Evolutionary conservation across 2,113 vertebrate genomes (phyloP), one percentile per base, ranked within the genome.

Genomic region (Ifrita kowaldi): DNA sequence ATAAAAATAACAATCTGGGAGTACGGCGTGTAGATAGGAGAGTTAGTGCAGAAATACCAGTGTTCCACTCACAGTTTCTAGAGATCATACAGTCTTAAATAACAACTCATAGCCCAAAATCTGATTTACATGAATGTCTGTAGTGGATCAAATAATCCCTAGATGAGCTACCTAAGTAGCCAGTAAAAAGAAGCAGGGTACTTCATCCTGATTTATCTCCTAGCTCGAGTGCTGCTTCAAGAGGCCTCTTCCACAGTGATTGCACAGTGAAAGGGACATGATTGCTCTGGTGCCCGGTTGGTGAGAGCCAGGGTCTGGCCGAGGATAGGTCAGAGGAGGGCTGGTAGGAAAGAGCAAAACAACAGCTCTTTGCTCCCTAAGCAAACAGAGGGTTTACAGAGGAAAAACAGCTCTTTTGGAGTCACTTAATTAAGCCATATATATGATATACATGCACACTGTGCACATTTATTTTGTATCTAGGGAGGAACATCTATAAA

Each of bases 201-300:
- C 85, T 93, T 95, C 82, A 97, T 60, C 41, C 70, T 93, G 85
- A 80, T 92, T 93, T 81, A 67, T 20, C 33, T 88, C 60, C 68
- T 30, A 41, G 49, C 47, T 94, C 6, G 2, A 93, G 90, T 22
- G 1, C 42, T 84, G n/a, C 82, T 90, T 86, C 32, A 52, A 44
- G 52, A 77, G 55, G 59, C n/a, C 56, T 55, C 71, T 91, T 49
- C 18, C 27, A 11, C 20, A 28, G 22, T 67, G 79, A 77, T 63
- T 77, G 50, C 7, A 5, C 27, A 39, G 33, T 16, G 41, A 67
- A 76, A 83, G 10, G 63, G 32, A 21, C 26, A 4, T 3, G 39
- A 46, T 6, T 50, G 67, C 65, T n/a, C 4, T 20, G 19, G 27
- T n/a, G 64, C 24, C 67, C 0, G 0, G 5, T 2, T 24, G n/a